Evolutionary conservation across 2,797 vertebrate species (phyloP), one percentile per base, ranked within the genome.

Genomic region (Molossus molossus): DNA sequence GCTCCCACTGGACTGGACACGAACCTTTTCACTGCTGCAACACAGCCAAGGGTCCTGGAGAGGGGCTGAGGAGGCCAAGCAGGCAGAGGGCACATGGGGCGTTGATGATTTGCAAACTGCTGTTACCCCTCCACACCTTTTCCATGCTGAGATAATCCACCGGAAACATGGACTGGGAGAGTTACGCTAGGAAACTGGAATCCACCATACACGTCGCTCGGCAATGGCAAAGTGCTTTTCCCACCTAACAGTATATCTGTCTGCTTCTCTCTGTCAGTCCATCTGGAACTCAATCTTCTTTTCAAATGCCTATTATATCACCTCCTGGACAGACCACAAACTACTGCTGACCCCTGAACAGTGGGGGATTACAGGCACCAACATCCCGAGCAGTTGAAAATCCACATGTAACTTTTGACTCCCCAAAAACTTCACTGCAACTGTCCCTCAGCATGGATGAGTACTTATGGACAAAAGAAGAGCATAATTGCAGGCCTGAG

Each of bases 131-230:
- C 29, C 58, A 45, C 17, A 40, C 13, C 2, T 27, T 58, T 15
- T 82, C 12, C 48, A 67, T 25, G 5, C 50, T 23, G 87, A 62
- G 67, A 89, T 29, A 27, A 81, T 10, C 65, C 87, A 53, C 25
- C 12, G 21, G 33, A 94, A 84, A 87, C 12, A 80, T 20, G 64
- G 67, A 33, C 3, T 1, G 0, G 50, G 25, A 87, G 55, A 20
- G 17, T 37, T 76, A 17, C 1, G 82, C 73, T 33, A 57, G 0
- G 8, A 79, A 89, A 40, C 14, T 1, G 62, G 60, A 77, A 65
- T 48, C 50, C 40, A 20, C 13, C 20, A 3, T 2, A n/a, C 9
- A 21, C 2, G 0, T 7, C 48, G 18, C 48, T 50, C 18, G 0
- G 11, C 29, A 55, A 83, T 15, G 0, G 11, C 29, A 55, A 83